Evolutionary conservation across 2,888 invertebrate species (phyloP).

Genomic region (Polia nebulosa): DNA sequence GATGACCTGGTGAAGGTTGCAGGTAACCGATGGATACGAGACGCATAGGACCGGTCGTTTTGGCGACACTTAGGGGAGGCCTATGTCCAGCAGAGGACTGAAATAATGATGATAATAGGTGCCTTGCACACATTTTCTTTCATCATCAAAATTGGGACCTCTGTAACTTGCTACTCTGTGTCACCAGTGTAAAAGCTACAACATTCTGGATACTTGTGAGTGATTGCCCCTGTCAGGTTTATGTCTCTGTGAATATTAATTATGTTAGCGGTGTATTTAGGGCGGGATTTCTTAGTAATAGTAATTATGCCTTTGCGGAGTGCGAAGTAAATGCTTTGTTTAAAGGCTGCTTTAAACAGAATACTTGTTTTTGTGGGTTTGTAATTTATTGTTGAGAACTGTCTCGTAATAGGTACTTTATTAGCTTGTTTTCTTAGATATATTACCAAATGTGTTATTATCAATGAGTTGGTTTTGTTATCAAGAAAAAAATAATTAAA

Average conservation of each 20-base stretch:
- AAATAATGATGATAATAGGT: too few relatives aligned
- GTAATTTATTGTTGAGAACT: conserved; percentile 18
- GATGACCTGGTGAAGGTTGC: too few relatives aligned
- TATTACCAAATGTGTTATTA: background rate
- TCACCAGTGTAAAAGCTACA: conserved; percentile 66
- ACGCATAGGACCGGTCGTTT: too few relatives aligned
- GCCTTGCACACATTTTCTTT: conserved; percentile 11
- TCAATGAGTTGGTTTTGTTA: background rate
- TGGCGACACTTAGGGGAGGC: too few relatives aligned
- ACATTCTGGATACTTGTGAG: conserved; percentile 75
- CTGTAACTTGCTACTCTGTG: conserved; percentile 24
- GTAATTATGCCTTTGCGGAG: conserved; percentile 30
- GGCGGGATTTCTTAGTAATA: conserved; percentile 34
- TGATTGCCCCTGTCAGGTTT: conserved; percentile 74
- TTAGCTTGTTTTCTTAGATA: conserved; percentile 3
- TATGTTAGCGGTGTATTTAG: conserved; percentile 48
- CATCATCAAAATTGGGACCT: background rate
- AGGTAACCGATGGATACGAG: too few relatives aligned
- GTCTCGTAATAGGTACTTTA: background rate
- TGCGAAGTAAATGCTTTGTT: conserved; percentile 29
- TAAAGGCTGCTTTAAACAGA: conserved; percentile 10
- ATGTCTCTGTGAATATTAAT: conserved; percentile 73
- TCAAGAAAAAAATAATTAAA: too few relatives aligned
- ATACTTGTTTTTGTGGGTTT: conserved; percentile 2
- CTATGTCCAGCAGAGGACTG: background rate